Conservation (phyloP, 2,797 vertebrate genomes). For the Phylloscopus collybita region DNA sequence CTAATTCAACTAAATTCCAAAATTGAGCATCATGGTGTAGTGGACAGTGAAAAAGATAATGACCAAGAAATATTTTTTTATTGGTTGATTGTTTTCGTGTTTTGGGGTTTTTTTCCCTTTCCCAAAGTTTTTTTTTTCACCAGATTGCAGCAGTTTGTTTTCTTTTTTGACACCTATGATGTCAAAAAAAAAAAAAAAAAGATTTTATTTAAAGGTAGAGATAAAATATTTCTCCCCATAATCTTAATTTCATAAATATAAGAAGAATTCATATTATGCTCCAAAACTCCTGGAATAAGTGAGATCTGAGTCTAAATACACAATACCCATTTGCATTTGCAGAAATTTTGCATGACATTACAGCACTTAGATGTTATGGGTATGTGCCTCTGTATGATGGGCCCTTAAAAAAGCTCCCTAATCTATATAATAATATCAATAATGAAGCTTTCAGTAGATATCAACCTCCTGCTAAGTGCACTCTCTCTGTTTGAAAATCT, state of each 20-base stretch:
- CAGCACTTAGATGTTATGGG: neutral
- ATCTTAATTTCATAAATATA: neutral
- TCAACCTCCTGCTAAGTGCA: constrained; percentile 74
- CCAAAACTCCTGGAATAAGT: neutral
- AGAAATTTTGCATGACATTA: neutral
- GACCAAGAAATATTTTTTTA: neutral
- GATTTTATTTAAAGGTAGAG: neutral
- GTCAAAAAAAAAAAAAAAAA: neutral
- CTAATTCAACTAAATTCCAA: neutral
- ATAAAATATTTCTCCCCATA: accelerated
- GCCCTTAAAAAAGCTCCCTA: constrained; percentile 9
- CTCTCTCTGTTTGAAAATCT: constrained; percentile 75
- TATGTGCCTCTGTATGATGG: neutral
- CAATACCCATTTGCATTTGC: neutral
- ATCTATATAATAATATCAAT: constrained; percentile 65
- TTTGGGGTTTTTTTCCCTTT: neutral
- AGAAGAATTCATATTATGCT: neutral
- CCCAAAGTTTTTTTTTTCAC: neutral
- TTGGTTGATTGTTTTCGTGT: neutral
- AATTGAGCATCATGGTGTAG: neutral
- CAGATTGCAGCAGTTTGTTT: neutral
- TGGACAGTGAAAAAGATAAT: neutral
- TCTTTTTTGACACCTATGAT: neutral
- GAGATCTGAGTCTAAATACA: neutral
- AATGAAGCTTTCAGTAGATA: constrained; percentile 64